Evolutionary conservation across 2,888 invertebrate genomes (phyloP).

Genomic region (Andrena flavipes): DNA sequence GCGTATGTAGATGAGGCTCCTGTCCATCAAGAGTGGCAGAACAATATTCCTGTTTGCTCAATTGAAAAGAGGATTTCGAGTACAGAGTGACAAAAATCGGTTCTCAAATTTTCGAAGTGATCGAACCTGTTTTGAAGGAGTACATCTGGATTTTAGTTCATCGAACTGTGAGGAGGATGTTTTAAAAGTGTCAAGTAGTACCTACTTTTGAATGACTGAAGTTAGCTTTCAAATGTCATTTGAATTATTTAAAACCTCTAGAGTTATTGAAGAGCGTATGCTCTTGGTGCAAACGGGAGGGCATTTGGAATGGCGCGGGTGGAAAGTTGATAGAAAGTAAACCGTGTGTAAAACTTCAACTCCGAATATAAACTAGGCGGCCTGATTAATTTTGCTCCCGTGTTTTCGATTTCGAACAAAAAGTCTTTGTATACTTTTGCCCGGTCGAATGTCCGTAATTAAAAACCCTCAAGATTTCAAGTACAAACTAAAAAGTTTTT

Average conservation of each 20-base stretch:
- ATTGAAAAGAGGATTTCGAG: background rate
- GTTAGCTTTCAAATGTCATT: background rate
- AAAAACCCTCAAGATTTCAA: constrained; percentile 28
- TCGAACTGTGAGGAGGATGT: no score
- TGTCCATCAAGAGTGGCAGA: constrained; percentile 16
- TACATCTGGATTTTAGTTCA: no score
- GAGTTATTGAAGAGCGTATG: background rate
- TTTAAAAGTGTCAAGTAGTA: no score
- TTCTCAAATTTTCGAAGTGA: no score
- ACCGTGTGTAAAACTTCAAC: background rate
- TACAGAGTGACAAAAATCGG: no score
- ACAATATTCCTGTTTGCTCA: background rate
- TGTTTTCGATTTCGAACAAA: background rate
- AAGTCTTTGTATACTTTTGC: background rate
- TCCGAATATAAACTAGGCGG: background rate
- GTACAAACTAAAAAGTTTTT: constrained; percentile 25
- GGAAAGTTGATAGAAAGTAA: background rate
- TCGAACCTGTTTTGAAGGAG: no score
- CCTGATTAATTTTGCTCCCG: background rate
- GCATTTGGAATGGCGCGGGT: background rate
- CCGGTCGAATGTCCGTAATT: constrained; percentile 6
- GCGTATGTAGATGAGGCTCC: background rate
- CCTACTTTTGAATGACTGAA: background rate
- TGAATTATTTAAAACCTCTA: background rate
- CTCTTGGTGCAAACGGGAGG: background rate